phyloP scores from a whole-genome alignment of 2,888 invertebrate species.

The Seira ritae region DNA sequence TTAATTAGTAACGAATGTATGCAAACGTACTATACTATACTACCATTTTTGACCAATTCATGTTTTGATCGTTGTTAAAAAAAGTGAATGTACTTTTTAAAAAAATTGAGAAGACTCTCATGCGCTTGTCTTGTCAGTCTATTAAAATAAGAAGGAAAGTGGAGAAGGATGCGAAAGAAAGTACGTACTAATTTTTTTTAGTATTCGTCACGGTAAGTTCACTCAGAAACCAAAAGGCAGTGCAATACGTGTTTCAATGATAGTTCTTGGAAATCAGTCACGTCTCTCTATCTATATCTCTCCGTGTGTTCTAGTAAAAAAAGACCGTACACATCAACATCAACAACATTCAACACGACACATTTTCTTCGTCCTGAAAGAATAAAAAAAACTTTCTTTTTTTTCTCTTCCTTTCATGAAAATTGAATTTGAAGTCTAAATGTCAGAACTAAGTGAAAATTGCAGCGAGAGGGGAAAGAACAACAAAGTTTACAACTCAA shows the following conservation, averaged over 20 bases:
- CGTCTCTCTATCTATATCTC: neutral
- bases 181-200: neutral
- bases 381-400: slow-evolving; percentile 5
- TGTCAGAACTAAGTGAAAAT: neutral
- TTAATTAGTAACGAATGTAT: no score
- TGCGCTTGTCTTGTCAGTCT: neutral
- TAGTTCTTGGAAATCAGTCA: slow-evolving; percentile 13
- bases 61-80: neutral
- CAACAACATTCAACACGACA: slow-evolving; percentile 19
- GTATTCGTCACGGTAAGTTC: slow-evolving; percentile 10
- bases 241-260: slow-evolving; percentile 12
- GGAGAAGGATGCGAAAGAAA: neutral
- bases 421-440: slow-evolving; percentile 15
- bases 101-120: no score
- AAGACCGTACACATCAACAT: neutral
- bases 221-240: slow-evolving; percentile 2
- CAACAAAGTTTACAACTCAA: slow-evolving; percentile 49
- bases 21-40: no score
- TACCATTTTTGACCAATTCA: neutral
- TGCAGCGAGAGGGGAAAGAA: neutral
- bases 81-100: no score
- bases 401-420: neutral
- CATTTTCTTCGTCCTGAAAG: neutral
- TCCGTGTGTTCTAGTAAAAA: neutral
- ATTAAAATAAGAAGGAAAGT: slow-evolving; percentile 44